Conservation (phyloP, 1,140 invertebrate species). For the Drosophila saltans region DNA sequence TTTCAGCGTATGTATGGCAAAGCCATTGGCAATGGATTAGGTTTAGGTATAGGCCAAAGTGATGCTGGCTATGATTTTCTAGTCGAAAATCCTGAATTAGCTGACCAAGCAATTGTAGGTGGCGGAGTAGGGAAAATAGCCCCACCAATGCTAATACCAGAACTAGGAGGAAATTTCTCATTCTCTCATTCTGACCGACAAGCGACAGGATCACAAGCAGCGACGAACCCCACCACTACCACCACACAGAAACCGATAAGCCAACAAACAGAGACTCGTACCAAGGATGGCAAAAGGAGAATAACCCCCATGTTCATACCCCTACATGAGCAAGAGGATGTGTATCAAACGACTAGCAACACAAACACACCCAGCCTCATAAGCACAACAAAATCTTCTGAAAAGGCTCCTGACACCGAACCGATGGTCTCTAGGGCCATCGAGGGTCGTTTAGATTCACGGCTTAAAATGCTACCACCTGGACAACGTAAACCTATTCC, state of each 20-base stretch:
- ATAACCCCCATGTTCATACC: conserved; percentile 98
- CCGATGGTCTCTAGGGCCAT: conserved; percentile 30
- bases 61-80: not conserved
- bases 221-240: not conserved
- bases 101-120: not conserved
- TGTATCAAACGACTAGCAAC: not conserved
- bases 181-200: not conserved
- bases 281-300: conserved; percentile 95
- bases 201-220: not conserved
- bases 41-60: conserved; percentile 63
- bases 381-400: not conserved
- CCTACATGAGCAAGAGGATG: conserved; percentile 86
- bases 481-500: conserved; percentile 32
- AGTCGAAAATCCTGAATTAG: conserved; percentile 44
- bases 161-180: not conserved
- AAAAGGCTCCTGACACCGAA: conserved; percentile 9
- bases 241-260: conserved; percentile 87
- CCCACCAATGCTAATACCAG: not conserved
- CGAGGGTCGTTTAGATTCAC: conserved; percentile 33
- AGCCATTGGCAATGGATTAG: conserved; percentile 81
- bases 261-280: conserved; percentile 97
- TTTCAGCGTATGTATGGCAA: conserved; percentile 94
- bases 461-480: conserved; percentile 28
- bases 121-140: not conserved
- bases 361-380: conserved; percentile 1